phyloP scores from a whole-genome alignment of 2,797 vertebrate species.

The Acanthurus leucopareius region DNA sequence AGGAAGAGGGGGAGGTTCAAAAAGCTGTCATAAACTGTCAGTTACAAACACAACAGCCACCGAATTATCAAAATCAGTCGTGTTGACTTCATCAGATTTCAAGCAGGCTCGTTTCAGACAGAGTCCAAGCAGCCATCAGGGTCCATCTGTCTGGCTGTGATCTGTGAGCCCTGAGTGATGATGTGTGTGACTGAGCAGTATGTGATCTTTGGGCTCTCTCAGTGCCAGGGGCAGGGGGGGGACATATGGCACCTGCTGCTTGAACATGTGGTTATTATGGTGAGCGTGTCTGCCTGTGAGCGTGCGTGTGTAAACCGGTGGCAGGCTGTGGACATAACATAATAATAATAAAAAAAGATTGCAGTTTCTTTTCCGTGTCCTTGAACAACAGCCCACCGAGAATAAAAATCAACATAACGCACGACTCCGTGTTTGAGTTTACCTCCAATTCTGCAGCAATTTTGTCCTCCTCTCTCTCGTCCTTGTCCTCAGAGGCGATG shows the following conservation, averaged over 20 bases:
- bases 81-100: constrained; percentile 31
- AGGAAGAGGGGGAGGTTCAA: constrained; percentile 35
- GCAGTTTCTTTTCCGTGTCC: constrained; percentile 30
- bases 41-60: constrained; percentile 37
- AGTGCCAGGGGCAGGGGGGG: constrained; percentile 62
- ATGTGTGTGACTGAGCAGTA: constrained; percentile 78
- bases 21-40: constrained; percentile 14
- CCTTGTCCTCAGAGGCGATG: constrained; percentile 90
- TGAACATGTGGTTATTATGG: constrained; percentile 75
- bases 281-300: constrained; percentile 53
- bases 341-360: constrained; percentile 39
- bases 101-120: constrained; percentile 40
- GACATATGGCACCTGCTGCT: constrained; percentile 84
- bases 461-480: constrained; percentile 91
- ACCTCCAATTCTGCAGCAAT: constrained; percentile 94
- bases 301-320: constrained; percentile 34
- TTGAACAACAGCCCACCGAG: constrained; percentile 24
- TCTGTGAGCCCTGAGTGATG: constrained; percentile 76
- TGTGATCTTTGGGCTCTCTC: constrained; percentile 75
- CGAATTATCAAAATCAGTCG: constrained; percentile 24
- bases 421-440: constrained; percentile 22
- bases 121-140: constrained; percentile 49
- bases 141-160: constrained; percentile 76
- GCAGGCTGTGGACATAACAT: constrained; percentile 44
- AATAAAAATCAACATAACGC: constrained; percentile 21